Evolutionary conservation across 37 sponge, comb jelly and placozoan genomes (phyloP).

Genomic region (Aplysina aerophoba): DNA sequence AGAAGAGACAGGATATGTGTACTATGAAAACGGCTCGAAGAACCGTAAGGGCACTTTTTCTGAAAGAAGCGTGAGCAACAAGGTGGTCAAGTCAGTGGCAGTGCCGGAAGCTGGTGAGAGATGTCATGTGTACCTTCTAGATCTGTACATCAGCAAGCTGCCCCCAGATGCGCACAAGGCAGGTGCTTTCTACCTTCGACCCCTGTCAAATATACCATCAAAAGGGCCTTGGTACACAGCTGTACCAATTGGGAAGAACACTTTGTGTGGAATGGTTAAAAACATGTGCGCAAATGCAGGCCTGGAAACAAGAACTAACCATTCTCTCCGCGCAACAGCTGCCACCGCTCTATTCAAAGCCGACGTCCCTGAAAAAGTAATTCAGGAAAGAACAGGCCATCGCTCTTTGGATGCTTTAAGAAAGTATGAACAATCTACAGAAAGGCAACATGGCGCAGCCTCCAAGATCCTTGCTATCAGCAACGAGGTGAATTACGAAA

Average conservation of each 20-base stretch:
- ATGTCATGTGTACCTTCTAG: constrained; percentile 18
- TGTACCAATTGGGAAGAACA: constrained; percentile 7
- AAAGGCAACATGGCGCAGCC: not conserved
- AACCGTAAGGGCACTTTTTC: constrained; percentile 11
- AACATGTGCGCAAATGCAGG: constrained; percentile 25
- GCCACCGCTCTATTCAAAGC: not conserved
- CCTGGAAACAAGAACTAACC: not conserved
- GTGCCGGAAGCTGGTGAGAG: constrained; percentile 9
- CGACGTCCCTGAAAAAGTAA: constrained; percentile 8
- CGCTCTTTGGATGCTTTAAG: constrained; percentile 5
- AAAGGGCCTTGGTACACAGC: constrained; percentile 22
- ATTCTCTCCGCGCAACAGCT: not conserved
- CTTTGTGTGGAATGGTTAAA: constrained; percentile 27
- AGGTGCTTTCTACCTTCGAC: constrained; percentile 9
- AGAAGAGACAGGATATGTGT: not conserved
- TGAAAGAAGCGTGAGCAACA: not conserved
- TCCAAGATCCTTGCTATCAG: not conserved
- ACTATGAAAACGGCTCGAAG: constrained; percentile 31
- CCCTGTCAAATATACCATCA: not conserved
- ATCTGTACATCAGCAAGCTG: constrained; percentile 11
- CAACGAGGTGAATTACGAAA: too few species aligned
- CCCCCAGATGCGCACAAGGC: constrained; percentile 11
- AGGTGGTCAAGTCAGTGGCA: not conserved
- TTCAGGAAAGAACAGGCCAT: constrained; percentile 19
- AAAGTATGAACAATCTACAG: not conserved